Evolutionary conservation across 1,140 invertebrate species (phyloP).

Genomic region (Cydia strobilella): DNA sequence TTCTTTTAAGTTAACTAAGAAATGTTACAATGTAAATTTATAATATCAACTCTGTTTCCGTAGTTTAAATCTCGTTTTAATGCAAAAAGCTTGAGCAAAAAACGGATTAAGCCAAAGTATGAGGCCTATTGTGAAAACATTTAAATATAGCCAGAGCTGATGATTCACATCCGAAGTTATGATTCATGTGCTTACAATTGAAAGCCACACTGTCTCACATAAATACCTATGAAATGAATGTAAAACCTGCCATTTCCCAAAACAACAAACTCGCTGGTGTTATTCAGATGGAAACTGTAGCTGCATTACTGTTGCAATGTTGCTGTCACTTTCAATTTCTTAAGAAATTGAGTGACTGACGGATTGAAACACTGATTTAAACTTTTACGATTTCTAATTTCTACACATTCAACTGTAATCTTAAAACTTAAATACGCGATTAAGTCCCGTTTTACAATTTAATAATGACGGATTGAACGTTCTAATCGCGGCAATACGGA

Average conservation of each 20-base stretch:
- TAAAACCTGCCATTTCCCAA: no score
- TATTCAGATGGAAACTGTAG: background rate
- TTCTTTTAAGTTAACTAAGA: background rate
- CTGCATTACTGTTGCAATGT: no score
- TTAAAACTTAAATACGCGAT: no score
- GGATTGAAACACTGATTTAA: no score
- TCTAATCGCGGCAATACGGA: no score
- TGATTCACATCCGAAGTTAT: constrained; percentile 8
- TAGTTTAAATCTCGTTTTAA: background rate
- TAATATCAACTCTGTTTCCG: background rate
- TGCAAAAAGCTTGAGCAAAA: background rate
- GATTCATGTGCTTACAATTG: background rate
- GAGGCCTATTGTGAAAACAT: background rate
- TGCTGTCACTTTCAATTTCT: no score
- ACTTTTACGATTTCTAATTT: no score
- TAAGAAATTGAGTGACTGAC: no score
- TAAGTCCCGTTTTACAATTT: no score
- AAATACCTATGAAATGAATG: background rate
- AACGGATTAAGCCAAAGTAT: constrained; percentile 7
- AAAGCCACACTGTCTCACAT: background rate
- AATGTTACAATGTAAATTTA: background rate
- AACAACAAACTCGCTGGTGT: no score
- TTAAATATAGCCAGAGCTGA: background rate
- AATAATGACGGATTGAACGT: no score
- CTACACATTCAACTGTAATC: no score